Evolutionary conservation across 2,113 vertebrate genomes (phyloP).

Genomic region (Petaurus breviceps): DNA sequence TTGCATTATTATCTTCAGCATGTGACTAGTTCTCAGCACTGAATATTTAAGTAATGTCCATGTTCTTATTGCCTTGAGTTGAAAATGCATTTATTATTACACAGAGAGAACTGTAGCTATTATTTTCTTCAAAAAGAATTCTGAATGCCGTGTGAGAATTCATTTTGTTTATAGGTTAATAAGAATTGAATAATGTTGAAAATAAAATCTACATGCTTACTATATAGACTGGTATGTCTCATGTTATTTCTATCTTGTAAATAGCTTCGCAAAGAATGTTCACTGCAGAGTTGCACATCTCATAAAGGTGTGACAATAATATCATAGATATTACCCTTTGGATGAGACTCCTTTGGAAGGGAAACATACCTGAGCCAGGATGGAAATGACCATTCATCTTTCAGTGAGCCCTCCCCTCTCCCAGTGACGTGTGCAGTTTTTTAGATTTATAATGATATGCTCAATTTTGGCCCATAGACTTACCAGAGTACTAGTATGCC

Average conservation of each 20-base stretch:
- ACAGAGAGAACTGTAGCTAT: not conserved
- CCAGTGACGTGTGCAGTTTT: not conserved
- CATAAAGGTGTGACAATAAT: not conserved
- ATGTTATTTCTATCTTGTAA: not conserved
- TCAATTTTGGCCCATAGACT: not conserved
- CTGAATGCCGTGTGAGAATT: not conserved
- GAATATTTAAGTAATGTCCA: not conserved
- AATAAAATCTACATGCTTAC: not conserved
- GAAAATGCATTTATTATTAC: not conserved
- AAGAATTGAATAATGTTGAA: not conserved
- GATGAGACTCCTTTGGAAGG: not conserved
- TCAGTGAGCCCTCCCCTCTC: not conserved
- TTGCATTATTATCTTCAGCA: not conserved
- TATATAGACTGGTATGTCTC: not conserved
- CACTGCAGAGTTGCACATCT: not conserved
- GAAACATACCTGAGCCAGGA: not conserved
- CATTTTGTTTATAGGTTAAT: not conserved
- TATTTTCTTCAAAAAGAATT: not conserved
- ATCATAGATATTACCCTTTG: not conserved
- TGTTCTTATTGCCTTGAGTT: not conserved
- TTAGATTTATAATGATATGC: not conserved
- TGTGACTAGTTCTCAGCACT: not conserved
- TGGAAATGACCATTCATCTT: not conserved
- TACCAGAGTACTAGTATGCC: not conserved
- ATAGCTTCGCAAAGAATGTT: not conserved